Percentiles rank a stretch among this genome's conserved stretches.
These are phyloP conservation scores for Lagenorhynchus albirostris DNA, from an alignment of 2,113 vertebrate genomes.

Conservation along the genomic window DNA sequence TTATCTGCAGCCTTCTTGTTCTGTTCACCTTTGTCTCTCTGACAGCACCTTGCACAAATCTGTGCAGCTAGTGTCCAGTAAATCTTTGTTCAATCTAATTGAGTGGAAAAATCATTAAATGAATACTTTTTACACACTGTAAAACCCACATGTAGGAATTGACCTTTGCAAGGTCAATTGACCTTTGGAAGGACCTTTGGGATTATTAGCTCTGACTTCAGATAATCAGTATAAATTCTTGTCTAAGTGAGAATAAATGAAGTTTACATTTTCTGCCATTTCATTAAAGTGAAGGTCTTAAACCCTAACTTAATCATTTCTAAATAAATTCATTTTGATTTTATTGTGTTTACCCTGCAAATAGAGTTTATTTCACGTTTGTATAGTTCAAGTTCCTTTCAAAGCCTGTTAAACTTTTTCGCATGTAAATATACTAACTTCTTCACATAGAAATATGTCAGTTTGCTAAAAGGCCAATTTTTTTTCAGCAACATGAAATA, in stretches of 20 bases:
- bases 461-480: neutral
- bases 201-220: slow-evolving; percentile 38
- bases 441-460: neutral
- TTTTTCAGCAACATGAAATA: neutral
- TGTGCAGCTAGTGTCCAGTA: neutral
- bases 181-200: neutral
- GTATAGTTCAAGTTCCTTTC: neutral
- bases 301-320: neutral
- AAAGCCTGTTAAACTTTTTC: neutral
- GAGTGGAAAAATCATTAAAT: neutral
- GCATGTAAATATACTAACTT: neutral
- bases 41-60: neutral
- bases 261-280: neutral
- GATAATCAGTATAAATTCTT: neutral
- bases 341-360: neutral
- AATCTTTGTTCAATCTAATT: neutral
- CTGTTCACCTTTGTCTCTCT: neutral
- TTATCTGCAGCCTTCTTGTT: neutral
- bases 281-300: neutral
- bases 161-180: neutral
- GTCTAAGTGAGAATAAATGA: neutral
- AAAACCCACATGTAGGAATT: slow-evolving; percentile 17
- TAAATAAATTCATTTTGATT: neutral
- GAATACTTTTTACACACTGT: neutral
- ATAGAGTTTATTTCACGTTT: slow-evolving; percentile 3